Percentiles rank a stretch among this genome's conserved stretches.
Evolutionary conservation across 2,888 invertebrate genomes (phyloP).

Genomic region (Venusia cambrica): DNA sequence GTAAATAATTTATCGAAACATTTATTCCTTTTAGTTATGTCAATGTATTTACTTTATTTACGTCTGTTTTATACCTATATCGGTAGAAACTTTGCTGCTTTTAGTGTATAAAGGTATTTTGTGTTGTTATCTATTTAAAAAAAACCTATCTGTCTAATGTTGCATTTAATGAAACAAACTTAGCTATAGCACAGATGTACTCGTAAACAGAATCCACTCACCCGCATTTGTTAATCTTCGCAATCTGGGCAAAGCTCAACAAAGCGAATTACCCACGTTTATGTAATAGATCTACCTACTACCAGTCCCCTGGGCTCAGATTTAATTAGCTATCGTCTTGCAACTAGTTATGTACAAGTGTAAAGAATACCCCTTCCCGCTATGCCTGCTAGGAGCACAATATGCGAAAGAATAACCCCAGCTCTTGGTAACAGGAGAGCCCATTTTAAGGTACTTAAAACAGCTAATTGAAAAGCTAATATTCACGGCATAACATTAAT

Average conservation of each 20-base stretch:
- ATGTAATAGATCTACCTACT: constrained; percentile 28
- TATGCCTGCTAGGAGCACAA: constrained; percentile 4
- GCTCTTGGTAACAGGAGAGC: constrained; percentile 54
- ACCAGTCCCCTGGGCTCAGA: constrained; percentile 53
- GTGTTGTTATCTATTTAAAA: no score
- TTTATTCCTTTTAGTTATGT: no score
- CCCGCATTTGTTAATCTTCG: constrained; percentile 15
- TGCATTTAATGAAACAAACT: no score
- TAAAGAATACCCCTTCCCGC: constrained; percentile 46
- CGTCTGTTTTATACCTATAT: no score
- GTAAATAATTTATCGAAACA: no score
- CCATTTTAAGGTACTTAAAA: constrained; percentile 69
- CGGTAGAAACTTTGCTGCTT: no score
- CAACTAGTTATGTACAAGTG: constrained; percentile 52
- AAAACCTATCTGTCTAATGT: no score
- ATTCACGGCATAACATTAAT: constrained; percentile 74
- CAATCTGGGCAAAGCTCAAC: constrained; percentile 22
- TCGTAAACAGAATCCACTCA: no score
- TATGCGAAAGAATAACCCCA: constrained; percentile 12
- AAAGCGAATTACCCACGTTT: constrained; percentile 29
- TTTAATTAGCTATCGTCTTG: constrained; percentile 74
- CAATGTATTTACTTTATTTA: no score
- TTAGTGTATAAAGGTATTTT: no score
- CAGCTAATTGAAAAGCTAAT: constrained; percentile 78
- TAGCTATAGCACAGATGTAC: no score